Conservation (phyloP, 2,797 vertebrate species). For the Poecile montanus region DNA sequence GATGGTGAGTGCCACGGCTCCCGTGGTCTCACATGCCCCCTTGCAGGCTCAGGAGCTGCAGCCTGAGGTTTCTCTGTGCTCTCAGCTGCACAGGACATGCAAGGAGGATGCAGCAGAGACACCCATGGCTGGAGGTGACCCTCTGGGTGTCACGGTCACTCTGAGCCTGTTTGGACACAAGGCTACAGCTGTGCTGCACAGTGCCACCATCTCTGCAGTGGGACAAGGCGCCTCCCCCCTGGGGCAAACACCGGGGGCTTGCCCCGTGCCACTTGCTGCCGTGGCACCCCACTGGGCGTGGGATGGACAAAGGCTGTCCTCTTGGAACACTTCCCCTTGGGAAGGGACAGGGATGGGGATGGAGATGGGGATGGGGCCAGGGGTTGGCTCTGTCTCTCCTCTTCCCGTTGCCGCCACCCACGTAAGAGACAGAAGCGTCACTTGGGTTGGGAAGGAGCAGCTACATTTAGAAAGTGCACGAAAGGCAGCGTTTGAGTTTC, state of each 20-base stretch:
- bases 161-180: background rate
- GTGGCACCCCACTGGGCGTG: fast-evolving
- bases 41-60: background rate
- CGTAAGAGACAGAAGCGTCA: background rate
- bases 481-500: background rate
- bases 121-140: background rate
- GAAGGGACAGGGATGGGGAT: background rate
- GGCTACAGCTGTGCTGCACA: background rate
- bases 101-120: background rate
- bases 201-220: background rate
- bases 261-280: fast-evolving
- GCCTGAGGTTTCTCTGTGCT: background rate
- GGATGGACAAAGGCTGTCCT: fast-evolving
- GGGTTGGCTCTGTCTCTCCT: background rate
- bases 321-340: background rate
- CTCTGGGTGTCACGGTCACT: background rate
- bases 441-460: background rate
- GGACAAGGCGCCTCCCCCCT: background rate
- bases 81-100: background rate
- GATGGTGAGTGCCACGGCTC: fast-evolving
- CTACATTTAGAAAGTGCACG: conserved; percentile 11
- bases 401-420: background rate
- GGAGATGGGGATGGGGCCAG: background rate
- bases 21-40: background rate
- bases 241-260: fast-evolving